Evolutionary conservation across 2,797 vertebrate genomes (phyloP), one percentile per base, ranked within the genome.

Genomic region (Amphiprion clarkii): DNA sequence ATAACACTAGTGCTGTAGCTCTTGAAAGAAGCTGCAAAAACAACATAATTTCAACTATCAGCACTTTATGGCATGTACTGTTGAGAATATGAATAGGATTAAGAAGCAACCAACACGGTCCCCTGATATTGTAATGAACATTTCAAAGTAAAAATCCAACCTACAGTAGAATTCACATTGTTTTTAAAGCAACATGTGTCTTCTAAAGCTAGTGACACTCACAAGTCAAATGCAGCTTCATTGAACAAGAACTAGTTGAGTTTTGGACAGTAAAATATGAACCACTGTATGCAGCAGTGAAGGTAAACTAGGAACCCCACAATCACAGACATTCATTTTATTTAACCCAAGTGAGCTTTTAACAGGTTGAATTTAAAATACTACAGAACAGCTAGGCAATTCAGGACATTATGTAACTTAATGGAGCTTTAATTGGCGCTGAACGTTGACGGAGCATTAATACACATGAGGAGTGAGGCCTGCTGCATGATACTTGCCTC

Each of bases 1-100:
- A 89, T 74, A 87, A 82, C 83, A 71, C 83, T 57, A 46, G 69
- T 54, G 65, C 67, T 76, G 74, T 71, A 54, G 60, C 69, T 76
- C 65, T 67, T 52, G 69, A 81, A 78, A 71, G 78, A 80, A 59
- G 56, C 58, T 61, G 54, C 48, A 60, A 81, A 86, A 87, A 83
- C 69, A 80, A 74, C 79, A 78, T 82, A 13, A 68, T 89, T 88
- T 76, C 46, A 66, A 29, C 59, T 53, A 76, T 73, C 74, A 60
- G 42, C 57, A 25, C 5, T 46, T 29, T 63, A 46, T 59, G 65
- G 68, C 77, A 81, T 70, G 70, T 56, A 44, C 63, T 46, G 53
- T 57, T 70, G 67, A 60, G 72, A 74, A 80, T 71, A 75, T 74
- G 49, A 86, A 83, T 46, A 23, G 55, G 54, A 53, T 79, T 54